These are phyloP conservation scores for Ormia ochracea DNA, from an alignment of 2,888 invertebrate genomes.

Conservation along the genomic window DNA sequence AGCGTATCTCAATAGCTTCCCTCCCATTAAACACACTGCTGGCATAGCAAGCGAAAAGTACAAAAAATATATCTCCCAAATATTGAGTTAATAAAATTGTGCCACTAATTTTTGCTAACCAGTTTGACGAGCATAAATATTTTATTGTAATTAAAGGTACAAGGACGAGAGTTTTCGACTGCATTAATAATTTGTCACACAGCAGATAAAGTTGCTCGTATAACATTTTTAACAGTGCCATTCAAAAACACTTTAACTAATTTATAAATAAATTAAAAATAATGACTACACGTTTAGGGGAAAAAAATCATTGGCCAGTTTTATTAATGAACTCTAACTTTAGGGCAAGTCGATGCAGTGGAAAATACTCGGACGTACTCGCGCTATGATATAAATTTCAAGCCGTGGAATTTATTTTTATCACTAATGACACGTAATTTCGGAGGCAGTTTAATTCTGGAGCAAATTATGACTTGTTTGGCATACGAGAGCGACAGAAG, in stretches of 20 bases:
- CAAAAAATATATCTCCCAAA: too few relatives aligned
- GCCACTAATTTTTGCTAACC: too few relatives aligned
- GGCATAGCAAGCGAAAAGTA: too few relatives aligned
- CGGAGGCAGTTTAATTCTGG: neutral
- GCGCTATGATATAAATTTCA: neutral
- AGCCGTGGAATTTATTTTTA: neutral
- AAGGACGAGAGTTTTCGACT: neutral
- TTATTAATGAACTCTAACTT: slow-evolving; percentile 22
- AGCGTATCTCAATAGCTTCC: too few relatives aligned
- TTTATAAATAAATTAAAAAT: slow-evolving; percentile 35
- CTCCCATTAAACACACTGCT: too few relatives aligned
- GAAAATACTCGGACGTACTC: too few relatives aligned
- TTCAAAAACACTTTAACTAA: neutral
- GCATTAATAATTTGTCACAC: slow-evolving; percentile 25
- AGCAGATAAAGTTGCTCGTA: slow-evolving; percentile 3
- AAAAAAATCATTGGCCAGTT: slow-evolving; percentile 3
- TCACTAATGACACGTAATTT: neutral
- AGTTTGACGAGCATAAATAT: too few relatives aligned
- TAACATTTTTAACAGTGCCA: neutral
- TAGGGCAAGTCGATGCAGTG: neutral
- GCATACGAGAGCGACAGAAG: neutral
- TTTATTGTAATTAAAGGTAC: neutral
- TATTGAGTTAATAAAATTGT: too few relatives aligned
- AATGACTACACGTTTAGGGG: slow-evolving; percentile 8
- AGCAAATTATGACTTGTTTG: slow-evolving; percentile 9